Conservation (phyloP, 2,113 vertebrate genomes). For the Falco punctatus region DNA sequence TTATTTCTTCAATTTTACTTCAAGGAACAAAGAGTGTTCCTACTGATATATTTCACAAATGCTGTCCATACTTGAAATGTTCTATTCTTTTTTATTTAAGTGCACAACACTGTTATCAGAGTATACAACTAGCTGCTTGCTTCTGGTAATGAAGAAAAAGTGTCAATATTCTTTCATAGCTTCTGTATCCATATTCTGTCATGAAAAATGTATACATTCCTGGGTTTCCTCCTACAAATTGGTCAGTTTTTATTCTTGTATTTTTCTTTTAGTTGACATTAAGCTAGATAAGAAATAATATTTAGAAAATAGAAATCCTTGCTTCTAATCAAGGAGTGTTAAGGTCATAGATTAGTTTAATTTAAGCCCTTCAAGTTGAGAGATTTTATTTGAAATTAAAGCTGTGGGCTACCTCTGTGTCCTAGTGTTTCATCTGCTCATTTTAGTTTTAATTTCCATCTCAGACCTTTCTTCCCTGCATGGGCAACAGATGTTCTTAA, state of each 20-base stretch:
- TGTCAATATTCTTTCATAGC: background rate
- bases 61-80: background rate
- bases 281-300: background rate
- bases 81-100: background rate
- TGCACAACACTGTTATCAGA: background rate
- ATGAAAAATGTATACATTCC: background rate
- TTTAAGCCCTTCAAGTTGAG: background rate
- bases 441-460: background rate
- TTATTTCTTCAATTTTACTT: background rate
- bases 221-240: background rate
- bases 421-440: slow-evolving; percentile 2
- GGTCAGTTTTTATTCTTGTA: background rate
- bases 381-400: slow-evolving; percentile 21
- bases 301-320: background rate
- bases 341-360: background rate
- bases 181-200: background rate
- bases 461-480: background rate
- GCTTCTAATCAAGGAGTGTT: background rate
- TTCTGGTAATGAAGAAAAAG: background rate
- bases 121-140: background rate
- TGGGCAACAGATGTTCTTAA: slow-evolving; percentile 8
- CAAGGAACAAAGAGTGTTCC: background rate
- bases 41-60: background rate
- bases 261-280: background rate
- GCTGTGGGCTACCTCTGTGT: slow-evolving; percentile 1